These are phyloP conservation scores for Coccyzus lansbergi DNA, from an alignment of 2,797 vertebrate species.

Conservation along the genomic window DNA sequence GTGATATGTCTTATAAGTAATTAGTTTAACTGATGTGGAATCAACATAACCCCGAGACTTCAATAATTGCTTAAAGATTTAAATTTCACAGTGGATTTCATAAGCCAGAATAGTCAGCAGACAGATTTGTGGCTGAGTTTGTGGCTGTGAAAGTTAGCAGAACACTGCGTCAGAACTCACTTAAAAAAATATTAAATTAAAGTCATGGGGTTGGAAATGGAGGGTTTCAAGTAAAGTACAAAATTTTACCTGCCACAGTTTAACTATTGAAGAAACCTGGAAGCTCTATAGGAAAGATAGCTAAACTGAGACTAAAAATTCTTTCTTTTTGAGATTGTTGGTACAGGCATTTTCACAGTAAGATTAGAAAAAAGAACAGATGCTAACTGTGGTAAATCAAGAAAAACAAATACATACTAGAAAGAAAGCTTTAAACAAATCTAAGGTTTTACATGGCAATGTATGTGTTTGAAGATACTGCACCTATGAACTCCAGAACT, in stretches of 20 bases:
- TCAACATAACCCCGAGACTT: constrained; percentile 43
- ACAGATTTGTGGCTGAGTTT: constrained; percentile 27
- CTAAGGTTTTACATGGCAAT: neutral
- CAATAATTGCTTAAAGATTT: constrained; percentile 65
- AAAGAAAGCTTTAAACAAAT: constrained; percentile 17
- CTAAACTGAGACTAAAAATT: neutral
- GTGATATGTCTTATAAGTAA: constrained; percentile 29
- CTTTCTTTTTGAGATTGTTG: constrained; percentile 18
- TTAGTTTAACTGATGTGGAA: constrained; percentile 58
- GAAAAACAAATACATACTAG: constrained; percentile 39
- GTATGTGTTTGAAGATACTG: neutral
- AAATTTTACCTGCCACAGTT: constrained; percentile 35
- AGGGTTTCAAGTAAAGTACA: neutral
- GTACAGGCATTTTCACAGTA: constrained; percentile 28
- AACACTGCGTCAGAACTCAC: constrained; percentile 10
- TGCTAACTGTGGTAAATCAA: constrained; percentile 45
- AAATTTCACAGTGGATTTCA: constrained; percentile 47
- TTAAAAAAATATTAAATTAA: constrained; percentile 7
- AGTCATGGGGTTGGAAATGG: neutral
- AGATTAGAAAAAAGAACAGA: constrained; percentile 54
- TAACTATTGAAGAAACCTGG: constrained; percentile 41
- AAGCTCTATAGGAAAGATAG: constrained; percentile 3
- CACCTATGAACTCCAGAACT: neutral
- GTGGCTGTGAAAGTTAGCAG: constrained; percentile 52
- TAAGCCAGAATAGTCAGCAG: constrained; percentile 23